Evolutionary conservation across 2,888 invertebrate species (phyloP).

Genomic region (Hartigia nigra): DNA sequence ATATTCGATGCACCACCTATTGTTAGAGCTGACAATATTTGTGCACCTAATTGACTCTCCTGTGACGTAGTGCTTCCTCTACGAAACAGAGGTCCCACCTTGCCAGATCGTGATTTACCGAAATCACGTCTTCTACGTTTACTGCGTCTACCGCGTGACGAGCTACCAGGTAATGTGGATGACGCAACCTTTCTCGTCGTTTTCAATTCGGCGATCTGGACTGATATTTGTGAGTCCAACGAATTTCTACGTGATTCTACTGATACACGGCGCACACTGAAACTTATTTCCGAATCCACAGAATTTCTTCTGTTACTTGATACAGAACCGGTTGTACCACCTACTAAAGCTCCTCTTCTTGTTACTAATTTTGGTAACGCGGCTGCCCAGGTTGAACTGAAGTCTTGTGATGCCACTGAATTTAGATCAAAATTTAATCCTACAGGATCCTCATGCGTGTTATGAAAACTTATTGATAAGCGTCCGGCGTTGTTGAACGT

Average conservation of each 20-base stretch:
- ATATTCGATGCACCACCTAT: constrained; percentile 68
- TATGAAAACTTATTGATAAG: constrained; percentile 88
- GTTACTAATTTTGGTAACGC: constrained; percentile 88
- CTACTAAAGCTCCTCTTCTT: constrained; percentile 84
- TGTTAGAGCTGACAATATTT: constrained; percentile 74
- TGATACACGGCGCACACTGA: constrained; percentile 83
- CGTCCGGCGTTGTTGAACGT: constrained; percentile 86
- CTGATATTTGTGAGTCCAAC: constrained; percentile 86
- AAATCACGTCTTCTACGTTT: constrained; percentile 62
- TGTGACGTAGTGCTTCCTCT: constrained; percentile 82
- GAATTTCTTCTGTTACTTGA: constrained; percentile 71
- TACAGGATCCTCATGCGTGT: constrained; percentile 91
- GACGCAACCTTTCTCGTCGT: constrained; percentile 74
- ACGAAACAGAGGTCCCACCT: constrained; percentile 57
- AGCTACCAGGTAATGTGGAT: constrained; percentile 53
- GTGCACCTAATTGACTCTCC: constrained; percentile 82
- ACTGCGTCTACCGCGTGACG: constrained; percentile 63
- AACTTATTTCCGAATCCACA: constrained; percentile 75
- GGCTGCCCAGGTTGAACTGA: constrained; percentile 93
- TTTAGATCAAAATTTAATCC: constrained; percentile 81
- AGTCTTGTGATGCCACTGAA: constrained; percentile 82
- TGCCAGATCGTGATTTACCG: constrained; percentile 59
- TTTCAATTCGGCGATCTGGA: constrained; percentile 86
- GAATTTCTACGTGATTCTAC: constrained; percentile 89
- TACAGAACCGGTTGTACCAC: constrained; percentile 71